phyloP scores from a whole-genome alignment of 1,140 invertebrate genomes.

The Atopsyche davidsoni region DNA sequence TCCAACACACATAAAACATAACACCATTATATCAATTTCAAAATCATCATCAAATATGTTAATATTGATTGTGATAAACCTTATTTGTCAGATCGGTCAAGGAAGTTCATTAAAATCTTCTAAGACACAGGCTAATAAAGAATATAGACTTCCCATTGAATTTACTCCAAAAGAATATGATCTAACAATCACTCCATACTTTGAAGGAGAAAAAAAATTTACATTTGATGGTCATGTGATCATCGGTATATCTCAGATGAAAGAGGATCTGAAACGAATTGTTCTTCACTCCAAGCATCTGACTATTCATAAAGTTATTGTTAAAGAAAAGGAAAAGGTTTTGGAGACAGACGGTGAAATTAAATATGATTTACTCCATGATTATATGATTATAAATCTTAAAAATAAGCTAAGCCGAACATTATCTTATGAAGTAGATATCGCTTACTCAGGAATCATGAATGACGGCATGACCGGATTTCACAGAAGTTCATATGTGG shows the following conservation, averaged over 20 bases:
- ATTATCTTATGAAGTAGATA: background rate
- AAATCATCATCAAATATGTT: too few relatives aligned
- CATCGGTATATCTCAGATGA: background rate
- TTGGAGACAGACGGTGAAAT: too few relatives aligned
- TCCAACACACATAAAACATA: too few relatives aligned
- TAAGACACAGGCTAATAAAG: too few relatives aligned
- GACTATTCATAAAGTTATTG: constrained; percentile 26
- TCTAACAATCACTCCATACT: constrained; percentile 7
- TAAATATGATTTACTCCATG: background rate
- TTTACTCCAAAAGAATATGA: constrained; percentile 1
- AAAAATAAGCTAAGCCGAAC: background rate
- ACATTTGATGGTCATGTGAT: constrained; percentile 10
- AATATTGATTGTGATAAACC: too few relatives aligned
- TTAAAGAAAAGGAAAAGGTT: background rate
- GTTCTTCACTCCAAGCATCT: background rate
- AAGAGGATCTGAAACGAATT: background rate
- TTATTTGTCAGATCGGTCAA: too few relatives aligned
- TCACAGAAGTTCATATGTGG: constrained; percentile 69
- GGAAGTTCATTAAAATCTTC: too few relatives aligned
- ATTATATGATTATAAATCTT: background rate
- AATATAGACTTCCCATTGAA: constrained; percentile 7
- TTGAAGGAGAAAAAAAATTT: constrained; percentile 1
- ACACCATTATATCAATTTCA: too few relatives aligned
- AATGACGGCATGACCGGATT: constrained; percentile 65
- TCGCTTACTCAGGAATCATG: constrained; percentile 47